Evolutionary conservation across 2,888 invertebrate species (phyloP), one percentile per base, ranked within the genome.

Genomic region (Tenthredo livida): DNA sequence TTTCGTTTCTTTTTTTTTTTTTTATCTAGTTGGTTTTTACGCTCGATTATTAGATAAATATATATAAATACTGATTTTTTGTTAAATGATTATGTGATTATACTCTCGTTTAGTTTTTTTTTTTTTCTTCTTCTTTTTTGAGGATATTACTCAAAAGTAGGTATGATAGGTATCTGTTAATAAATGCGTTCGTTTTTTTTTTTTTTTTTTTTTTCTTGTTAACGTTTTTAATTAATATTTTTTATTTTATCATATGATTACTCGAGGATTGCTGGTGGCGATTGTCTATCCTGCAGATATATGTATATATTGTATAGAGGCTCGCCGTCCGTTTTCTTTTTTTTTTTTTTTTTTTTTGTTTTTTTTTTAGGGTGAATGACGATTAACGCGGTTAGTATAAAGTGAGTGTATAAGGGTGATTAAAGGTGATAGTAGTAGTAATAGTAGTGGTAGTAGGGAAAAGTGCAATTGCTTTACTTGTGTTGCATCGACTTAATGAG

Each of bases 401-500:
- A 77, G 54, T 50, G 77, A 54, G 77, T 77, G 54, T 50, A 25
- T 73, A 54, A 77, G 54, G 29, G 77, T 54, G 77, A 77, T 50
- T 40, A 29, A 77, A 33, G 40, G 47, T 75, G n/a, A 75, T 75
- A n/a, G 61, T 37, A 77, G 77, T 47, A 80, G 37, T 37, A 61
- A 43, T 25, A 47, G 80, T 58, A 47, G 37, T 40, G 80, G 80
- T 37, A 17, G 61, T 37, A 47, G 67, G 47, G 43, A 83, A 83
- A 83, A 67, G 65, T 83, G 83, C 83, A 70, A 83, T 82, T 50
- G 54, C 67, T 82, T 82, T 67, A 80, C 84, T 84, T 84, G 88
- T 86, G 85, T 86, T 85, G 86, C 86, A 83, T 85, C 86, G 87
- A 87, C 85, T 85, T 85, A 87, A 86, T 85, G 85, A 86, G 85